phyloP scores from a whole-genome alignment of 2,888 invertebrate species.

The Teleiodes luculella region DNA sequence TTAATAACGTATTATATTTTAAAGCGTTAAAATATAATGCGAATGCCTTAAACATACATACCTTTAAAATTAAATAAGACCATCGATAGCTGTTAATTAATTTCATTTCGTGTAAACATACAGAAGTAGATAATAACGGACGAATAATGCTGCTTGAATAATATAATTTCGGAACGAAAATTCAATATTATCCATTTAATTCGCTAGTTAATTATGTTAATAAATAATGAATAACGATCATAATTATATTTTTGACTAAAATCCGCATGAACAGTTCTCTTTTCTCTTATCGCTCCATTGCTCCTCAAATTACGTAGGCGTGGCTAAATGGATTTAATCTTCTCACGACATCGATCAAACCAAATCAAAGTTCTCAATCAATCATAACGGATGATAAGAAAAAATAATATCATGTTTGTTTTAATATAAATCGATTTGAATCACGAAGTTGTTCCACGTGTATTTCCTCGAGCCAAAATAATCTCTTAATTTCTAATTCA shows the following conservation, averaged over 20 bases:
- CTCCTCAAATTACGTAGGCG: neutral
- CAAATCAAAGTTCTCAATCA: conserved; percentile 2
- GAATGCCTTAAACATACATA: no score
- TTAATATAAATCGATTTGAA: neutral
- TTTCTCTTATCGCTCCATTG: neutral
- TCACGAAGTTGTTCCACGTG: neutral
- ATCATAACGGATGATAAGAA: conserved; percentile 5
- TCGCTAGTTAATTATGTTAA: no score
- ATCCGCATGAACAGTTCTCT: neutral
- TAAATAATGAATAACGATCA: no score
- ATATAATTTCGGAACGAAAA: no score
- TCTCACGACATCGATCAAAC: conserved; percentile 1
- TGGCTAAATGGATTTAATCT: neutral
- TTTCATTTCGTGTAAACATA: no score
- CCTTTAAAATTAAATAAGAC: no score
- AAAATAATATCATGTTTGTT: neutral
- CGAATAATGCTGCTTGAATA: no score
- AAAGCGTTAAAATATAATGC: no score
- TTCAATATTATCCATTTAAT: no score
- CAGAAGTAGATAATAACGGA: no score
- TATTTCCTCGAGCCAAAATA: neutral
- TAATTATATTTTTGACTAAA: neutral
- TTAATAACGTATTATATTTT: no score
- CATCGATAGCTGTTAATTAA: no score
- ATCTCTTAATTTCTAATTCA: conserved; percentile 7